Evolutionary conservation across 2,888 invertebrate species (phyloP), one percentile per base, ranked within the genome.

Genomic region (Dichetophora obliterata): DNA sequence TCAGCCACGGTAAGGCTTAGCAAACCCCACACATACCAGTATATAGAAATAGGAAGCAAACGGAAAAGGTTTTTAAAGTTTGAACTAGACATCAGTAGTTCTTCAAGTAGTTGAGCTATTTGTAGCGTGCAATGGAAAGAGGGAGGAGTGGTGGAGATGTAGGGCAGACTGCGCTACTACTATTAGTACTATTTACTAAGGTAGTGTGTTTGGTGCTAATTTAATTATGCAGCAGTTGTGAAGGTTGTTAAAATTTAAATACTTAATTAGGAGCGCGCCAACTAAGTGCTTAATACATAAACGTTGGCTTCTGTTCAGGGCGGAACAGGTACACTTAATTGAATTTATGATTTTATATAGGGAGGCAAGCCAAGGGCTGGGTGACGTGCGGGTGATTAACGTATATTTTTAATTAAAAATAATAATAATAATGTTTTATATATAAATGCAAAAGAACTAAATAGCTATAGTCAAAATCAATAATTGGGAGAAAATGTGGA

Each of bases 171-270:
- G 16, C 19, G 5, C 16, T 34, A 34, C 63, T 65, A 34, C 43
- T 66, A 48, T 8, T 19, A 52, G 54, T 34, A 31, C 70, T 31
- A 31, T 19, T 71, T 27, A 34, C 24, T 11, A n/a, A 31, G 31
- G 59, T 34, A n/a, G 8, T 43, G 27, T 27, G 59, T 24, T 69
- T 50, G 63, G 63, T 73, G 73, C 63, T 73, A 73, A 73, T 73
- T 73, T 63, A 63, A 65, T 73, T 73, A 73, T 63, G 73, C 52
- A 65, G 50, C 48, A 63, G 27, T 73, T 68, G 34, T 61, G 37
- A 50, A 77, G 50, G 71, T 76, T 74, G 71, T 78, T 78, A 75
- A 76, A 74, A 61, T 78, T 78, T 76, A 78, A 76, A 76, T 76
- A 63, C 61, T 52, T 71, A 72, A 71, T 76, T 78, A 68, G 74